Base-by-base conservation (phyloP, 2,888 invertebrate genomes). In the Drosophila melanocephala region DNA sequence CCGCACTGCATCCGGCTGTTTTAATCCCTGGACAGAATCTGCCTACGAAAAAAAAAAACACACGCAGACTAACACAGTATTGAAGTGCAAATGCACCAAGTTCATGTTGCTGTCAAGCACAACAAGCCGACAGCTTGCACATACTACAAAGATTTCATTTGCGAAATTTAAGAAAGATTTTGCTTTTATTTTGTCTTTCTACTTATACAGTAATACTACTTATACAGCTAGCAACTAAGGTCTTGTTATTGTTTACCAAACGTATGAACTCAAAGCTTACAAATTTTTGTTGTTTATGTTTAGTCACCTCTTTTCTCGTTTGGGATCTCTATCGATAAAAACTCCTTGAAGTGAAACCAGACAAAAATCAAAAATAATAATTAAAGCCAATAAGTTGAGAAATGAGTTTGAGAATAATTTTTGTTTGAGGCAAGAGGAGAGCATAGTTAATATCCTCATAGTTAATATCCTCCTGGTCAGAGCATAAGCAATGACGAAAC, bases 1-100 rank as follows among this genome's bases (percentile, higher is more conserved):
- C 90, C 87, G 82, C 79, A 78, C 87, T 82, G 82, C 81, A 82
- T 86, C 87, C 90, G 89, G 84, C 77, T 79, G 62, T 86, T 84
- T 90, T 78, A 90, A 88, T 86, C 84, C 90, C 79, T 75, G 60
- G 37, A 63, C 79, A 59, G 62, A 47, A 50, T 47, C 7, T 51
- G 56, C 22, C 56, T 14, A 14, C 37, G 26, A 53, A 32, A 53
- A 52, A 6, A 52, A 30, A 30, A 22, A 22, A 52, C 9, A 42
- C 10, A 26, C 4, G 2, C 3, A 7, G 4, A 44, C 39, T 12
- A 47, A 67, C 51, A 39, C 55, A 51, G 53, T 10, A 32, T 59
- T 75, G n/a, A 50, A 63, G 64, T 79, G 55, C 56, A 74, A 78
- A 68, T 53, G 79, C 64, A 64, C 51, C 42, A 55, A 77, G 60